Evolutionary conservation across 2,888 invertebrate genomes (phyloP).

Genomic region (Seira musarum): DNA sequence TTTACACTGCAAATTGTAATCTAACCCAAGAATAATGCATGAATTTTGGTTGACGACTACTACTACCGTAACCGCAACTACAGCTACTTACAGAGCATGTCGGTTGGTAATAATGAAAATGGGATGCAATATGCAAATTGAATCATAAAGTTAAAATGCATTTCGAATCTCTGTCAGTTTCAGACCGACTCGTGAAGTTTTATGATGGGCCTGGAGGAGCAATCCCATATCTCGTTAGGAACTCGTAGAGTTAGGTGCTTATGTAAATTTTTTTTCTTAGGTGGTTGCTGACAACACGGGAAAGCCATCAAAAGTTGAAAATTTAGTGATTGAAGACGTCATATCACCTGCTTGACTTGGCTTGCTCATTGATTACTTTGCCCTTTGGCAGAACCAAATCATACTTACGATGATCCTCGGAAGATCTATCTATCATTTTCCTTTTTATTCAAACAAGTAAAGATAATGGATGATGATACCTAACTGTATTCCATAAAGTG

Average conservation of each 20-base stretch:
- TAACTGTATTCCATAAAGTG: no score
- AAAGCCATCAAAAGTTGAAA: background rate
- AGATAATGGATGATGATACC: constrained; percentile 6
- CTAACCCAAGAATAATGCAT: background rate
- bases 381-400: constrained; percentile 3
- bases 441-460: constrained; percentile 7
- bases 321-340: background rate
- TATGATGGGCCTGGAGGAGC: constrained; percentile 13
- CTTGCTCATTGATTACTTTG: background rate
- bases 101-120: background rate
- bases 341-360: no score
- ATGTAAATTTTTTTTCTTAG: no score
- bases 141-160: constrained; percentile 54
- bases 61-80: no score
- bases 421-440: constrained; percentile 2
- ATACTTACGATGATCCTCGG: background rate
- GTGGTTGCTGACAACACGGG: no score
- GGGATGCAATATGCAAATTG: constrained; percentile 50
- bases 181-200: constrained; percentile 21
- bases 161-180: constrained; percentile 52
- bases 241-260: no score
- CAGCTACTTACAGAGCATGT: background rate
- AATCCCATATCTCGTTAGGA: background rate
- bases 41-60: background rate
- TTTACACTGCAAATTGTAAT: constrained; percentile 8